These are phyloP conservation scores for Oenanthe oenanthe DNA, from an alignment of 2,113 vertebrate genomes.

Conservation along the genomic window DNA sequence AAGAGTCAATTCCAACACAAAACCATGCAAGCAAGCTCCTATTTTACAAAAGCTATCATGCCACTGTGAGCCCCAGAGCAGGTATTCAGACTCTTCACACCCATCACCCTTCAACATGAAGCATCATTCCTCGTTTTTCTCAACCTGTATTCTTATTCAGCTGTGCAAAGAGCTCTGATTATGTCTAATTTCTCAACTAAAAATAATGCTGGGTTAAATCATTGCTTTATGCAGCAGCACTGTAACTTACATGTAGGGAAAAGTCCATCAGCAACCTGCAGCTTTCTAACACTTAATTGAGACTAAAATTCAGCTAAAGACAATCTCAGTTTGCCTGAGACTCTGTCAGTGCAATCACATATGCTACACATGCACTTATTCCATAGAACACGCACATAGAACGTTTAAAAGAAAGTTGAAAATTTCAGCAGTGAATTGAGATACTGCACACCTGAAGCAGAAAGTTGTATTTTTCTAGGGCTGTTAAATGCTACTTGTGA, in stretches of 20 bases:
- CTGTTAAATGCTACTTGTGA: neutral
- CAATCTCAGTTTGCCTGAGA: neutral
- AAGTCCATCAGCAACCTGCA: neutral
- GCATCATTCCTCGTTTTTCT: neutral
- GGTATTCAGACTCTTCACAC: neutral
- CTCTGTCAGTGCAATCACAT: neutral
- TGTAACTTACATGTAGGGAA: neutral
- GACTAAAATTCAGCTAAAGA: neutral
- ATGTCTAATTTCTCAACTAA: neutral
- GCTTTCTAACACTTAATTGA: neutral
- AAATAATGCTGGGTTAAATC: neutral
- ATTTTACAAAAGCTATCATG: neutral
- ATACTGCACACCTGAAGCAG: neutral
- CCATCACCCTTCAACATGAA: neutral
- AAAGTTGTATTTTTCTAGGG: neutral
- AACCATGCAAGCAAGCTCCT: neutral
- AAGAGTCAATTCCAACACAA: neutral
- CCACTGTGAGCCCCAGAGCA: neutral
- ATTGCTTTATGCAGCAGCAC: neutral
- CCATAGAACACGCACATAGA: fast-evolving
- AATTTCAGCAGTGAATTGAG: neutral
- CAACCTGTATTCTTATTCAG: conserved; percentile 5
- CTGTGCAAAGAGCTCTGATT: neutral
- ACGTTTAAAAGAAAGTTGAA: neutral
- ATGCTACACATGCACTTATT: fast-evolving